These are phyloP conservation scores for Epinephelus cyanopodus DNA, from an alignment of 2,113 vertebrate genomes.

Conservation along the genomic window DNA sequence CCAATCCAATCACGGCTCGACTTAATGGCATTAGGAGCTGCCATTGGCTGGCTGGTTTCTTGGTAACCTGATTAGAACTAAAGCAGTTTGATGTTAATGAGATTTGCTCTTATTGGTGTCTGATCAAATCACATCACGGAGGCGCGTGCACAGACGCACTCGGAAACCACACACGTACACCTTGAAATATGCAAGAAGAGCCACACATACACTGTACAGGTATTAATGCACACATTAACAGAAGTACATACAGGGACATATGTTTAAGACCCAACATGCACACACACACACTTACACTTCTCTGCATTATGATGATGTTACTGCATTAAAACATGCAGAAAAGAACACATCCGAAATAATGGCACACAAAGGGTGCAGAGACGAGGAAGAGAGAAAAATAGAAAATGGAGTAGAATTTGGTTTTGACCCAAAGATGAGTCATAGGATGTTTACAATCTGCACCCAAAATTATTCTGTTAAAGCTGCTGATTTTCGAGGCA, in stretches of 20 bases:
- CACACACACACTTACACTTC: not conserved
- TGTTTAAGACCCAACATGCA: not conserved
- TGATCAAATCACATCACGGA: constrained; percentile 77
- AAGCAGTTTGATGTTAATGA: constrained; percentile 83
- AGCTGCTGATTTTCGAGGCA: constrained; percentile 58
- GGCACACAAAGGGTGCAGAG: not conserved
- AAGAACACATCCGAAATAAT: constrained; percentile 4
- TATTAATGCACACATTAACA: constrained; percentile 18
- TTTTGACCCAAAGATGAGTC: constrained; percentile 39
- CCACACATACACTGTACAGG: not conserved
- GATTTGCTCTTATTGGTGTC: constrained; percentile 83
- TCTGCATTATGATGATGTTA: not conserved
- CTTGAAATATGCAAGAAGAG: constrained; percentile 3
- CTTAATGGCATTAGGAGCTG: constrained; percentile 83
- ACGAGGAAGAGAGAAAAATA: not conserved
- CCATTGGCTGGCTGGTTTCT: constrained; percentile 81
- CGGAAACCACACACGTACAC: constrained; percentile 25
- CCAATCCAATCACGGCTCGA: constrained; percentile 77
- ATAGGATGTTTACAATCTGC: constrained; percentile 44
- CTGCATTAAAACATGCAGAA: not conserved
- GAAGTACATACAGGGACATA: not conserved
- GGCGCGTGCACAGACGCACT: constrained; percentile 1
- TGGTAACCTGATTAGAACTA: constrained; percentile 78
- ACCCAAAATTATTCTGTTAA: constrained; percentile 50
- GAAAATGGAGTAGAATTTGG: constrained; percentile 32